phyloP scores from a whole-genome alignment of 1,140 invertebrate genomes.

The Dinoponera quadriceps region DNA sequence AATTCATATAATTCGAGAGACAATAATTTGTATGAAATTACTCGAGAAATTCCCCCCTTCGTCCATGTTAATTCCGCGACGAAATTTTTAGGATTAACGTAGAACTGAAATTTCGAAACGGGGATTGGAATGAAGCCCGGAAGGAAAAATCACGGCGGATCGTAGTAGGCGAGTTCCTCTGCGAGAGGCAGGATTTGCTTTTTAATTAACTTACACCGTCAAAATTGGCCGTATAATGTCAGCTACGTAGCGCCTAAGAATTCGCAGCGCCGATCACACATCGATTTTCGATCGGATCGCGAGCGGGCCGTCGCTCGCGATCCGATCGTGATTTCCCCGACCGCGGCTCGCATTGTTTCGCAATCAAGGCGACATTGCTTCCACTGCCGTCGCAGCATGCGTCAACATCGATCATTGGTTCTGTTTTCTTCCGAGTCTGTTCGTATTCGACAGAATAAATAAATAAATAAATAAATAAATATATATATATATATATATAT shows the following conservation, averaged over 20 bases:
- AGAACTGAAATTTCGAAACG: not conserved
- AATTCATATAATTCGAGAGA: too few relatives aligned
- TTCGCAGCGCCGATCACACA: constrained; percentile 58
- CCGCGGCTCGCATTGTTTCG: constrained; percentile 69
- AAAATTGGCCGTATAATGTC: not conserved
- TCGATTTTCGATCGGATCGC: constrained; percentile 72
- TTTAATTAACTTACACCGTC: constrained; percentile 25
- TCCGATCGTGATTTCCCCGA: constrained; percentile 64
- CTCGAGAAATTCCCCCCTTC: too few relatives aligned
- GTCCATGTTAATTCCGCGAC: too few relatives aligned
- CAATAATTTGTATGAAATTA: too few relatives aligned
- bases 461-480: too few relatives aligned
- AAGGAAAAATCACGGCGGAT: not conserved
- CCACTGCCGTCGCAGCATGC: constrained; percentile 50
- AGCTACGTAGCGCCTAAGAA: constrained; percentile 50
- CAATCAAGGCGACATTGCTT: constrained; percentile 74
- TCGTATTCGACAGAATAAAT: constrained; percentile 26
- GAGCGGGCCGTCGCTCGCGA: constrained; percentile 33
- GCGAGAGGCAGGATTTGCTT: constrained; percentile 20
- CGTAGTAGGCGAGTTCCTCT: not conserved
- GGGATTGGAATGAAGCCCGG: not conserved
- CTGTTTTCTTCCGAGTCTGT: constrained; percentile 36
- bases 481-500: constrained; percentile 1
- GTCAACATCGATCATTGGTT: constrained; percentile 68
- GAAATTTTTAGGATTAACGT: too few relatives aligned